phyloP scores from a whole-genome alignment of 2,113 vertebrate species.

The Protomyctophum bolini region DNA sequence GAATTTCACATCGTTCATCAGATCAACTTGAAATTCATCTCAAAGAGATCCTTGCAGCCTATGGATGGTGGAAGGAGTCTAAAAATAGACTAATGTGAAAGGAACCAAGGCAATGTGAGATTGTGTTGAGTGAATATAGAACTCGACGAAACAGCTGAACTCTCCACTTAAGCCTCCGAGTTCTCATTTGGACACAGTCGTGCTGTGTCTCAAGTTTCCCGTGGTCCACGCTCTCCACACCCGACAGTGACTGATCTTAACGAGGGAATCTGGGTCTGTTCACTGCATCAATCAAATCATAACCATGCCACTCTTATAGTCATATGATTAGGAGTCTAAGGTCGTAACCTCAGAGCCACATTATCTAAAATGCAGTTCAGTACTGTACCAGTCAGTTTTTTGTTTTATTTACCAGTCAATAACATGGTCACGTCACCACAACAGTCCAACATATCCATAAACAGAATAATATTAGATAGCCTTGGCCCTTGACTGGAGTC shows the following conservation, averaged over 20 bases:
- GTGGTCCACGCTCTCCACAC: constrained; percentile 32
- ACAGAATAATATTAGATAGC: constrained; percentile 47
- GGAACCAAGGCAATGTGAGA: constrained; percentile 62
- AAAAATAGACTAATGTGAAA: constrained; percentile 65
- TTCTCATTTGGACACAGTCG: constrained; percentile 50
- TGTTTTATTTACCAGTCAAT: neutral
- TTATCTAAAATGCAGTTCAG: neutral
- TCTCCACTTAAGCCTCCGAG: constrained; percentile 61
- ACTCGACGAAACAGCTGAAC: constrained; percentile 74
- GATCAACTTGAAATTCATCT: neutral
- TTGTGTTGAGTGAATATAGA: constrained; percentile 71
- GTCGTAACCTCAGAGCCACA: neutral
- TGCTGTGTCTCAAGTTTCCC: constrained; percentile 50
- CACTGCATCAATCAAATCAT: neutral
- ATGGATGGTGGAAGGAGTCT: constrained; percentile 21
- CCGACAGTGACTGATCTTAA: constrained; percentile 27
- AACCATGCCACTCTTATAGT: neutral
- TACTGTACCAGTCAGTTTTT: neutral
- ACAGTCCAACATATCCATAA: constrained; percentile 27
- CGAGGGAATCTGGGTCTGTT: neutral
- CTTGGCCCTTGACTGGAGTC: constrained; percentile 67
- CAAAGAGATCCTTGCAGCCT: constrained; percentile 27
- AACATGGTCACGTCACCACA: neutral
- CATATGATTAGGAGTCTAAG: neutral
- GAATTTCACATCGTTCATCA: neutral